Conservation (phyloP, 2,113 vertebrate species). For the Cryptomyrus ogoouensis region DNA sequence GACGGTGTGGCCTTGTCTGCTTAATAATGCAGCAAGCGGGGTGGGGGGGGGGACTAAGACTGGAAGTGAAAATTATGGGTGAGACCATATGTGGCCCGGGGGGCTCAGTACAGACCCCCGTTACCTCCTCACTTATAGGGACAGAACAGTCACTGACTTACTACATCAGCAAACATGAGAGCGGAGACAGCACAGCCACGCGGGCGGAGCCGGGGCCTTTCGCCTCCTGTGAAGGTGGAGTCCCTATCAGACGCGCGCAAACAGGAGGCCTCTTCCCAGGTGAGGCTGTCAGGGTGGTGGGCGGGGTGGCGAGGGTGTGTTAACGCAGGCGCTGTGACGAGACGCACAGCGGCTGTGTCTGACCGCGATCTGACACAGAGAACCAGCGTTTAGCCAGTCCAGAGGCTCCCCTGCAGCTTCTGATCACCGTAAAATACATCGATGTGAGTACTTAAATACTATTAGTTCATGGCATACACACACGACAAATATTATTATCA, state of each 20-base stretch:
- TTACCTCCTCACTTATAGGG: conserved; percentile 31
- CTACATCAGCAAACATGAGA: not conserved
- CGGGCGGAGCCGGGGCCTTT: not conserved
- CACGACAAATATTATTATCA: not conserved
- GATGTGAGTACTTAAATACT: not conserved
- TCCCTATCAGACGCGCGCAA: not conserved
- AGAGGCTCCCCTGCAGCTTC: not conserved
- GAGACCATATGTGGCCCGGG: conserved; percentile 15
- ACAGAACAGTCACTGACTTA: not conserved
- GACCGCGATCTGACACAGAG: not conserved
- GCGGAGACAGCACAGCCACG: not conserved
- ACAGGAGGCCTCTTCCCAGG: not conserved
- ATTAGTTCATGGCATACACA: not conserved
- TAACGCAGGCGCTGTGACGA: not conserved
- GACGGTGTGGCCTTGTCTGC: conserved; percentile 36
- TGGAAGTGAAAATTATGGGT: not conserved
- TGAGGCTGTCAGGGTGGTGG: not conserved
- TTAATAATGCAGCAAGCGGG: conserved; percentile 39
- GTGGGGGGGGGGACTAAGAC: not conserved
- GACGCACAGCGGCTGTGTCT: not conserved
- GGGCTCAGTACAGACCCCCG: conserved; percentile 29
- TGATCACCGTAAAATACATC: not conserved
- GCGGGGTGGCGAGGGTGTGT: not conserved
- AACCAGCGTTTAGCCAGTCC: not conserved
- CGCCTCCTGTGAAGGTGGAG: not conserved